Base-by-base conservation (phyloP, 2,888 invertebrate genomes). In the Ethmia dodecea region DNA sequence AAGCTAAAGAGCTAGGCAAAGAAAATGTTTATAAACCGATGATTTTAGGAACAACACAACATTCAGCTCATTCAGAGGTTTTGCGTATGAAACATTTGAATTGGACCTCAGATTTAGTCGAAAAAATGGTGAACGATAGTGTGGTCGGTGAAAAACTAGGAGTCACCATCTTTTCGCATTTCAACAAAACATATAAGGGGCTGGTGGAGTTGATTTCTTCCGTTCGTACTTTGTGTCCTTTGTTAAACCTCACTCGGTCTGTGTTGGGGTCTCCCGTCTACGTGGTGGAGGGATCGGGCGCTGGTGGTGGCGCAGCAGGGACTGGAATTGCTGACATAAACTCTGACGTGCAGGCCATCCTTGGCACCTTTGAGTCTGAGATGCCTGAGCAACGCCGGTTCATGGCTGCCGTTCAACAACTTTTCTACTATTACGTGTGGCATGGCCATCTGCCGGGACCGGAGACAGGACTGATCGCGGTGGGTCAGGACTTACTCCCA, bases 361-460 rank as follows among this genome's bases (percentile, higher is more conserved):
- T 96, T 28, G 94, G 93, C 0, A 88, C 90, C 9, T 94, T 92
- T 52, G 90, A 91, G 40, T 91, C 92, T 0, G 90, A 89, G 50
- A 90, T 90, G 24, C 90, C 91, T 0, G 92, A 92, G 52, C 93
- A 94, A 60, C 88, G 92, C 26, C 87, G 92, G 11, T 95, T 91
- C 60, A 89, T 93, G 49, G 89, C 92, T 0, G 92, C 94, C 8
- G 93, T 95, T 88, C 94, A 94, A 60, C 91, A 92, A 45, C 73
- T 94, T 16, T 96, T 96, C 72, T 94, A 94, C 70, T 90, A 93
- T 54, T 96, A 90, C 55, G 93, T 94, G 1, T 90, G 92, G 88
- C 90, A 92, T 47, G 94, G 93, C n/a, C 89, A 88, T 45, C 79
- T 93, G 36, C 79, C 89, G 8, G 89, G 90, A n/a, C 88, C 89